Percentiles rank a stretch among this genome's conserved stretches.
These are phyloP conservation scores for Brachypodius melanocephalos DNA, from an alignment of 2,113 vertebrate species.

Conservation along the genomic window DNA sequence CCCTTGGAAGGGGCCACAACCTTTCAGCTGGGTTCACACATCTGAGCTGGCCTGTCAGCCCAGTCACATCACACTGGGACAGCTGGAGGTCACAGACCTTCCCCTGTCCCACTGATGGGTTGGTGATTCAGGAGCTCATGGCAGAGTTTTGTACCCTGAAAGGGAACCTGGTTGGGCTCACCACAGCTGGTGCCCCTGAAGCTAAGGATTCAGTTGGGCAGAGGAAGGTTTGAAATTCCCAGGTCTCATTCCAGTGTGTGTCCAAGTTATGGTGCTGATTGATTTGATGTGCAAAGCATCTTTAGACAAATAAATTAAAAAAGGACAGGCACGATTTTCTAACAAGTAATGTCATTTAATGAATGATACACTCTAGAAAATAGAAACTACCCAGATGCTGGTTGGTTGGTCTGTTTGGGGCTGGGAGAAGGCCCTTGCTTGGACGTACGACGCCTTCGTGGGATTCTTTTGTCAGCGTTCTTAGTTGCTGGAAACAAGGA, in stretches of 20 bases:
- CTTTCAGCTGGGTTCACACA: neutral
- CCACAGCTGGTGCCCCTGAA: neutral
- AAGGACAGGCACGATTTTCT: constrained; percentile 12
- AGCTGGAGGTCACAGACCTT: neutral
- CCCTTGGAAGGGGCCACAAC: neutral
- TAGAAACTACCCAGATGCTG: constrained; percentile 67
- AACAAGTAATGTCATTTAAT: constrained; percentile 70
- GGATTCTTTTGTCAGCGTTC: constrained; percentile 18
- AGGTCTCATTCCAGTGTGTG: neutral
- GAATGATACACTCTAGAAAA: constrained; percentile 66
- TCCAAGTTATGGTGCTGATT: neutral
- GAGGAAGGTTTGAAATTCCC: neutral
- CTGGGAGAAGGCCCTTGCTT: constrained; percentile 24
- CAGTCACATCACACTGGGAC: neutral
- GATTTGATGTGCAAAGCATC: neutral
- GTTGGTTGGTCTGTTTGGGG: constrained; percentile 47
- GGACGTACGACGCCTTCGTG: neutral
- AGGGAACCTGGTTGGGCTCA: neutral
- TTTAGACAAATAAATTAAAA: neutral
- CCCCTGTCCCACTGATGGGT: neutral
- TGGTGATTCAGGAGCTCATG: neutral
- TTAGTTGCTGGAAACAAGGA: constrained; percentile 27
- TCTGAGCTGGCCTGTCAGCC: neutral
- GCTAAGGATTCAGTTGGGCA: neutral
- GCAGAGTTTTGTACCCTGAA: neutral